Conservation (phyloP, 2,797 vertebrate genomes). For the Galagoides demidoff region DNA sequence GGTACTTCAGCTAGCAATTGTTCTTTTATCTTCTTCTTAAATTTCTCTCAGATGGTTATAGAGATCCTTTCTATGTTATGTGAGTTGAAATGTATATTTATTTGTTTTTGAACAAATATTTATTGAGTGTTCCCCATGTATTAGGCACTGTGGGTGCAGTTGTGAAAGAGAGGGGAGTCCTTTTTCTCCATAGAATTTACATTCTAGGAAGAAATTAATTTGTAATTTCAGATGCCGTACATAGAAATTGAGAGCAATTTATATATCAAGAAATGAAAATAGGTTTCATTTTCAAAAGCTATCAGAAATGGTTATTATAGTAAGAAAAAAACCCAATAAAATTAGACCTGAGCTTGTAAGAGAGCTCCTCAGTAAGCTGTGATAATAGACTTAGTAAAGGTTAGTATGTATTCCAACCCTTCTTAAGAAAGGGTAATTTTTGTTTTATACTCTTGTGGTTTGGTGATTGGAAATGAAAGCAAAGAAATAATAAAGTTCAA, state of each 20-base stretch:
- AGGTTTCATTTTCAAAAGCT: constrained; percentile 49
- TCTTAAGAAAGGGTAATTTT: constrained; percentile 1
- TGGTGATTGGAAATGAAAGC: constrained; percentile 15
- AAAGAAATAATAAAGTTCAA: constrained; percentile 43
- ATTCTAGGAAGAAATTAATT: constrained; percentile 15
- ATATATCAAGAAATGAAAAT: constrained; percentile 47
- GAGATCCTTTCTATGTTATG: neutral
- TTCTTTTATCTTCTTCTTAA: neutral
- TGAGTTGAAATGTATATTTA: neutral
- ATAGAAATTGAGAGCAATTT: constrained; percentile 10
- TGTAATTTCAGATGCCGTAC: constrained; percentile 22
- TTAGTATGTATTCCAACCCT: neutral
- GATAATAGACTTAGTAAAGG: neutral
- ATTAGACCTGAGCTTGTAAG: neutral
- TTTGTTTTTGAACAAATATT: neutral
- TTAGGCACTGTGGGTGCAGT: neutral
- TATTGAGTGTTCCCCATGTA: neutral
- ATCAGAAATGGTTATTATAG: constrained; percentile 28
- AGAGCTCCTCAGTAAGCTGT: neutral
- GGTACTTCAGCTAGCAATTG: neutral
- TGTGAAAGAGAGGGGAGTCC: neutral
- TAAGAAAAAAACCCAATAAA: neutral
- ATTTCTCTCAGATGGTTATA: neutral
- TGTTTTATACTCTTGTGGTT: constrained; percentile 33
- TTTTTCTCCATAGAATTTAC: neutral